Evolutionary conservation across 2,113 vertebrate genomes (phyloP).

Genomic region (Pseudois nayaur): DNA sequence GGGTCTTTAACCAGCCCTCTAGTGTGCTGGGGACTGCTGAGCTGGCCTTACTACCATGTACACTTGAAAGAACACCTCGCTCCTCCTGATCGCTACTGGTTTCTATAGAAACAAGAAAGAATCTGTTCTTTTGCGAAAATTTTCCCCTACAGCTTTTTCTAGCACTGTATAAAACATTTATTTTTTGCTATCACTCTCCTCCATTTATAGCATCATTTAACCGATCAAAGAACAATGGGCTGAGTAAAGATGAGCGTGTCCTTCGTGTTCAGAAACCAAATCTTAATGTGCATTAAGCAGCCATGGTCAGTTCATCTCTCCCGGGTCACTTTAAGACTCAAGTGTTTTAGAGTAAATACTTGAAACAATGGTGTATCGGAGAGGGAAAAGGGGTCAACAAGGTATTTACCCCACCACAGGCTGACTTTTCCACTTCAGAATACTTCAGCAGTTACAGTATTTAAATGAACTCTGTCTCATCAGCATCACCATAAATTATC

Average conservation of each 20-base stretch:
- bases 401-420: conserved; percentile 71
- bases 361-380: conserved; percentile 64
- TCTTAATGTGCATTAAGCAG: conserved; percentile 43
- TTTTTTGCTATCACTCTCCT: conserved; percentile 56
- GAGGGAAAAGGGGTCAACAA: conserved; percentile 74
- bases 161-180: conserved; percentile 72
- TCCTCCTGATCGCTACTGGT: conserved; percentile 79
- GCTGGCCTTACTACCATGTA: conserved; percentile 69
- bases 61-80: conserved; percentile 79
- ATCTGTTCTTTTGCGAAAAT: conserved; percentile 80
- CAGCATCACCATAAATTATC: conserved; percentile 75
- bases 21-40: conserved; percentile 44
- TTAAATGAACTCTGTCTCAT: conserved; percentile 75
- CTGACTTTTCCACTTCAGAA: conserved; percentile 72
- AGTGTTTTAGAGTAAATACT: conserved; percentile 73
- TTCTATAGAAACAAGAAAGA: conserved; percentile 87
- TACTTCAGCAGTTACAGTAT: conserved; percentile 72
- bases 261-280: conserved; percentile 66
- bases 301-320: conserved; percentile 58
- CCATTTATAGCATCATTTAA: conserved; percentile 72
- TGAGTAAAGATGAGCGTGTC: conserved; percentile 45
- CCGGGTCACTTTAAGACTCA: conserved; percentile 66
- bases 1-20: conserved; percentile 43
- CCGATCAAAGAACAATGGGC: conserved; percentile 73
- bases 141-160: conserved; percentile 77